Evolutionary conservation across 2,113 vertebrate species (phyloP), one percentile per base, ranked within the genome.

Genomic region (Poecile atricapillus): DNA sequence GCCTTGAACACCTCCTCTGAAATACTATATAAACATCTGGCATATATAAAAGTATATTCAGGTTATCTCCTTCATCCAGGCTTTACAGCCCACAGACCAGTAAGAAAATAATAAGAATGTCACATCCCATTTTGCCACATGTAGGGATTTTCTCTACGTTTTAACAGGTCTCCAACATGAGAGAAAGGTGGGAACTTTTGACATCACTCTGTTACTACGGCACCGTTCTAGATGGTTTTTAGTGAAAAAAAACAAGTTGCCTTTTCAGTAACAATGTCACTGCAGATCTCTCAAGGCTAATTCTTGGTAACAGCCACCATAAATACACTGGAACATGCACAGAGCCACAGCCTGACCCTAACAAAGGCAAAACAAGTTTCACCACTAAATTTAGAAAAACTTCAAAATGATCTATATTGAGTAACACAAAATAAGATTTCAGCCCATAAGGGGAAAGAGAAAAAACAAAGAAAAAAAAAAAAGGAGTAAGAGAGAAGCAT

Each of bases 311-410:
- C 35, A 90, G 46, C 23, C 65, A 49, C n/a, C 31, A 7, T 77
- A 94, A 95, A 92, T 77, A 83, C 44, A 71, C 20, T 55, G 46
- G 50, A 85, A 83, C 8, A 1, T 7, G 33, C 79, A 86, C 23
- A 79, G 60, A 84, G 30, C 31, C 7, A 2, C 52, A 87, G 62
- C 65, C 15, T 87, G 53, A 46, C 43, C 46, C 50, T 80, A 69
- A 91, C 83, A 82, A 93, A 93, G 33, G 70, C 80, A 95, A 94
- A 65, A 55, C 7, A 65, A 68, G 20, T 84, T 89, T 74, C n/a
- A 69, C 16, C 39, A 71, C 41, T 78, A 79, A 81, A 87, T 85
- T 92, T 77, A 91, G 75, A 28, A 76, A 74, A 49, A 80, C 35
- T 27, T 87, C 62, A 46, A 89, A 74, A 37, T 2, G 2, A 28